A percentile compares a stretch with the other conserved stretches of the same genome.
These are phyloP conservation scores for Scopus umbretta DNA, from an alignment of 2,113 vertebrate genomes.

Conservation along the genomic window DNA sequence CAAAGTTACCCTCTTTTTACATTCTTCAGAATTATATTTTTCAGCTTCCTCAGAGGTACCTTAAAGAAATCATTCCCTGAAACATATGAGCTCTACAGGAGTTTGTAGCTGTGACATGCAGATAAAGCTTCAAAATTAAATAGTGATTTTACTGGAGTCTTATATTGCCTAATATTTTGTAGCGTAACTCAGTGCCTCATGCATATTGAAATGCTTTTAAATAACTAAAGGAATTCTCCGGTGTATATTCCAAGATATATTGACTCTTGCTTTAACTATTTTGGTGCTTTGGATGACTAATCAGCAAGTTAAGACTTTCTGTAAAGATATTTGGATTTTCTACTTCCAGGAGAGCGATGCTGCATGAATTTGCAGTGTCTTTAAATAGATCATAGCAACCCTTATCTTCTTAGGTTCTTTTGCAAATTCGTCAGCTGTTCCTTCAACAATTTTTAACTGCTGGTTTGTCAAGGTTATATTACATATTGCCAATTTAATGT, in stretches of 20 bases:
- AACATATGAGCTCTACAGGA: not conserved
- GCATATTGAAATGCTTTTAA: conserved; percentile 3
- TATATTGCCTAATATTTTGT: not conserved
- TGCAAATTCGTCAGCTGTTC: not conserved
- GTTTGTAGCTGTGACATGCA: not conserved
- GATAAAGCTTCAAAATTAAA: not conserved
- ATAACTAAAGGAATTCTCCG: not conserved
- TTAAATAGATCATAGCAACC: conserved; percentile 6
- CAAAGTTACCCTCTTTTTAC: not conserved
- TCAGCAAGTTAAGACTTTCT: conserved; percentile 20
- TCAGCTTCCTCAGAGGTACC: not conserved
- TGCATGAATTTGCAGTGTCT: not conserved
- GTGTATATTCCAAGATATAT: not conserved
- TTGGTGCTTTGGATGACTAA: conserved; percentile 33
- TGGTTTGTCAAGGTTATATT: not conserved
- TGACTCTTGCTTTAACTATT: conserved; percentile 27
- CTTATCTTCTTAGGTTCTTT: not conserved
- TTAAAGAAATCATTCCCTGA: not conserved
- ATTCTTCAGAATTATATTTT: not conserved
- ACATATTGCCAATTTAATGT: not conserved
- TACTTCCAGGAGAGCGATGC: conserved; percentile 1
- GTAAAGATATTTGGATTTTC: not conserved
- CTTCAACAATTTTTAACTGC: not conserved
- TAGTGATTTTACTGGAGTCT: not conserved
- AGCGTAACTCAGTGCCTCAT: not conserved